A percentile compares a stretch with the other conserved stretches of the same genome.
Evolutionary conservation across 2,113 vertebrate species (phyloP).

Genomic region (Protobothrops mucrosquamatus): DNA sequence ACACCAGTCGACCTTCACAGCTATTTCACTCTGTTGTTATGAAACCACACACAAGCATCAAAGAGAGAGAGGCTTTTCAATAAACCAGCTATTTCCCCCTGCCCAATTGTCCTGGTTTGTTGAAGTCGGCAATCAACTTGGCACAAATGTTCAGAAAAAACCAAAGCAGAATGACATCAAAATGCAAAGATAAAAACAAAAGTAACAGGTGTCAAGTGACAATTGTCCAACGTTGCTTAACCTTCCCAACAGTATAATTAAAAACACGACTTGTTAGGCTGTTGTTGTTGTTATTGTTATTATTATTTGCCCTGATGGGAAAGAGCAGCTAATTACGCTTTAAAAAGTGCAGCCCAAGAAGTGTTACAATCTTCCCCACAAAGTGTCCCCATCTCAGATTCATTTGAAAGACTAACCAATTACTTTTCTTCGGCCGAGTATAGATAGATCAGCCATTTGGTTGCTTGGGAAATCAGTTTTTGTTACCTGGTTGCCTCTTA

Average conservation of each 20-base stretch:
- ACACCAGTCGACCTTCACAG: background rate
- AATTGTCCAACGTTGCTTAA: too few species aligned
- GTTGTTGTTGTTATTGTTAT: too few species aligned
- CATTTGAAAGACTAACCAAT: background rate
- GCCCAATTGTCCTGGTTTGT: background rate
- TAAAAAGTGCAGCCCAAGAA: background rate
- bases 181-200: background rate
- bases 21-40: conserved; percentile 7
- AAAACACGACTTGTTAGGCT: background rate
- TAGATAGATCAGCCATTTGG: background rate
- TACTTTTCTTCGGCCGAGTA: background rate
- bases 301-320: background rate
- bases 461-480: background rate
- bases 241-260: background rate
- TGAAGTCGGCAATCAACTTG: background rate
- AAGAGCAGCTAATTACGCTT: background rate
- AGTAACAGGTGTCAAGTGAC: background rate
- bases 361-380: background rate
- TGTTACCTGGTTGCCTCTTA: background rate
- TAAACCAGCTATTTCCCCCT: background rate
- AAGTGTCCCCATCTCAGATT: background rate
- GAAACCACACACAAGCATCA: background rate
- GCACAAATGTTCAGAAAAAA: background rate
- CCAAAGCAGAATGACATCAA: background rate
- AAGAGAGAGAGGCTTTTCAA: background rate